These are phyloP conservation scores for Taphrorychus bicolor DNA, from an alignment of 2,888 invertebrate genomes.

Conservation along the genomic window DNA sequence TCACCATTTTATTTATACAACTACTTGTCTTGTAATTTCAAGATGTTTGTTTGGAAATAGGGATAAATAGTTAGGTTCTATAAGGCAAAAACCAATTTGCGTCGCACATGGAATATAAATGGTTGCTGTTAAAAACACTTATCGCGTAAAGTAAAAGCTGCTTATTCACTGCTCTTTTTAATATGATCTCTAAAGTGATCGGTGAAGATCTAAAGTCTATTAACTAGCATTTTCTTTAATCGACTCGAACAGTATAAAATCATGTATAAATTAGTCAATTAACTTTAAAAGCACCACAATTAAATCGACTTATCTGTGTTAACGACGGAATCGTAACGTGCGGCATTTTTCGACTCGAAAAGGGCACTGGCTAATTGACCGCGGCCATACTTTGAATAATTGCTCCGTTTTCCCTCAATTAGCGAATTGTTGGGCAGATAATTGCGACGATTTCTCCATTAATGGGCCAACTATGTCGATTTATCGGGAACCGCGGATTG, in stretches of 20 bases:
- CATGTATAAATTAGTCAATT: constrained; percentile 24
- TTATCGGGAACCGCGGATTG: constrained; percentile 21
- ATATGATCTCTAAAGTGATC: too few relatives aligned
- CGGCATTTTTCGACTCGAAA: constrained; percentile 28
- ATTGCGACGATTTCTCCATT: constrained; percentile 39
- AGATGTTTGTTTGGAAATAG: too few relatives aligned
- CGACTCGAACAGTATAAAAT: constrained; percentile 1
- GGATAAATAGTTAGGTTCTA: too few relatives aligned
- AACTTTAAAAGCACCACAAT: constrained; percentile 22
- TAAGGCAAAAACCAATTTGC: too few relatives aligned
- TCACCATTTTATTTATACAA: too few relatives aligned
- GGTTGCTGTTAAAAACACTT: too few relatives aligned
- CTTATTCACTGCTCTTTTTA: too few relatives aligned
- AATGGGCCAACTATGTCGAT: constrained; percentile 29
- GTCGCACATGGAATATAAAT: too few relatives aligned
- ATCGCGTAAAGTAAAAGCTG: too few relatives aligned
- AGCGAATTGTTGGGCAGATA: constrained; percentile 33
- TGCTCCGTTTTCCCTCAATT: constrained; percentile 37
- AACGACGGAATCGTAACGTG: constrained; percentile 29
- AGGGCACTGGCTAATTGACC: constrained; percentile 34
- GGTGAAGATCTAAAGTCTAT: too few relatives aligned
- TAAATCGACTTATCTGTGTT: constrained; percentile 29
- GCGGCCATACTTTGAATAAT: constrained; percentile 40
- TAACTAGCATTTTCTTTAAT: too few relatives aligned
- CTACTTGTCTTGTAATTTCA: too few relatives aligned